Evolutionary conservation across 2,888 invertebrate genomes (phyloP), one percentile per base, ranked within the genome.

Genomic region (Nemoura dubitans): DNA sequence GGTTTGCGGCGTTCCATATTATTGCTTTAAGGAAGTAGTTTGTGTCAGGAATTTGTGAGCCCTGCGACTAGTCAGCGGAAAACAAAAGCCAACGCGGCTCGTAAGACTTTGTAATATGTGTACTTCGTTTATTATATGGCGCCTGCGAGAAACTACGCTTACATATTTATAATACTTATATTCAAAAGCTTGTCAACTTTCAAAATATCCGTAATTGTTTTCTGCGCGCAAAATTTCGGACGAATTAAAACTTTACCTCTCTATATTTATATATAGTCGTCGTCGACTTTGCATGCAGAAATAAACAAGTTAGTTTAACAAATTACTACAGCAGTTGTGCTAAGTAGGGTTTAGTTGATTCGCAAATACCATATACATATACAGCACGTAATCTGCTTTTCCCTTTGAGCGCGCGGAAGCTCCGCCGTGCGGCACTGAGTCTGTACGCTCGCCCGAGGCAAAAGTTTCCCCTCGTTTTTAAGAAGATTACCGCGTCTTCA

Each of bases 311-410:
- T 10, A 59, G 59, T 59, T 59, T 59, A 59, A 59, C 59, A 59
- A 21, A 59, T 21, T 59, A 36, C 10, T 36, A 59, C 21, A 59
- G 59, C 59, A 10, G 59, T 59, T 21, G 59, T 59, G 59, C 59
- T 59, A 59, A 59, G 59, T 59, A 59, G 59, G 59, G 59, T 59
- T 59, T 59, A 59, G 59, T 59, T 59, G 14, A 59, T 59, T 59
- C 21, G 59, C 59, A 59, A 59, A 59, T 59, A 59, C 59, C 21
- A 21, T 59, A 21, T n/a, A n/a, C n/a, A 36, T 36, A 36, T 36
- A 36, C 36, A 3, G 36, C 59, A 59, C 14, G 21, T 59, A 59
- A 59, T 59, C 59, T 59, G 36, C 36, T 21, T 59, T 36, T 36
- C 36, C 59, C 59, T 59, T 59, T 59, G 59, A 59, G 59, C 59